phyloP scores from a whole-genome alignment of 2,113 vertebrate species.

The Muntiacus reevesi region DNA sequence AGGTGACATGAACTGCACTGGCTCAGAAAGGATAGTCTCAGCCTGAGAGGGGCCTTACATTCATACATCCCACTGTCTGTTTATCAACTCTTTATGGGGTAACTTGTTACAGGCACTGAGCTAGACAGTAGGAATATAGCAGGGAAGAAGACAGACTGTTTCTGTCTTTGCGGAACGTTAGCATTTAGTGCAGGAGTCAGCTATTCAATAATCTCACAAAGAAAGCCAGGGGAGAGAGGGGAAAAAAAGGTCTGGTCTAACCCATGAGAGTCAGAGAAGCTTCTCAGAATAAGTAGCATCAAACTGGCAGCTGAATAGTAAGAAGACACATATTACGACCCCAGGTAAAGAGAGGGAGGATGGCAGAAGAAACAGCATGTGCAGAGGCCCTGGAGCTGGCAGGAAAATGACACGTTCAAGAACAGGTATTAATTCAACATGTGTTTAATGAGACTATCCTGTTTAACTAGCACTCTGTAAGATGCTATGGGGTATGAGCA shows the following conservation, averaged over 20 bases:
- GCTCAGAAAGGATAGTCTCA: background rate
- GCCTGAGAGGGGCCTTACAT: background rate
- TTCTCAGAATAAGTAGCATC: background rate
- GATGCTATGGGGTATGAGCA: background rate
- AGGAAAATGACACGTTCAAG: background rate
- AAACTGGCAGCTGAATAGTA: background rate
- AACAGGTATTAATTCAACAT: background rate
- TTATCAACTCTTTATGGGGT: background rate
- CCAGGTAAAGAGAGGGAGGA: no score
- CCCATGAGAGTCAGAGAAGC: background rate
- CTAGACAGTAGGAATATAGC: background rate
- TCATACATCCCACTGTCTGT: background rate
- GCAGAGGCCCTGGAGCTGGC: background rate
- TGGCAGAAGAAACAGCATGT: background rate
- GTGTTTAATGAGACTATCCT: background rate
- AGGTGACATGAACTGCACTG: background rate
- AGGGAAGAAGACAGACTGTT: fast-evolving
- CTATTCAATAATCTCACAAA: background rate
- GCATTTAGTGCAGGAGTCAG: background rate
- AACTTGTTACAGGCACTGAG: background rate
- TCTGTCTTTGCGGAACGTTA: background rate
- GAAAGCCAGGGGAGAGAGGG: fast-evolving
- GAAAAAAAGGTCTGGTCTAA: background rate
- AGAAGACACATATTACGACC: background rate
- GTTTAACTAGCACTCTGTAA: background rate